Base-by-base conservation (phyloP, 2,888 invertebrate genomes). In the Agrochola lota region DNA sequence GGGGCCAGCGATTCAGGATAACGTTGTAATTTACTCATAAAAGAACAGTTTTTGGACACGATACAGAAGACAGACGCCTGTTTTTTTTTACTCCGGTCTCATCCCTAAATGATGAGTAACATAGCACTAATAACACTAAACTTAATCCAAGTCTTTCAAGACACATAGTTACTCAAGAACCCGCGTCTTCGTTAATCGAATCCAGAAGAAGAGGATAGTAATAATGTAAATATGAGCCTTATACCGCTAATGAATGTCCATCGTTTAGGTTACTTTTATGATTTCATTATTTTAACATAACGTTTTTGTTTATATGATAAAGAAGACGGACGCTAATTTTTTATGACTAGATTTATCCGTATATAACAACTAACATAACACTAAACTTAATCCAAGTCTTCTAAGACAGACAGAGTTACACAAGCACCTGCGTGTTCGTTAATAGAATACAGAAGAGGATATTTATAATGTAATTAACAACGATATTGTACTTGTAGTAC, bases 401-500 rank as follows among this genome's bases (percentile, higher is more conserved):
- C 3, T 40, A 15, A 71, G 9, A 52, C 30, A 15, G 67, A 55
- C 7, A 43, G 1, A 35, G 30, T 59, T 8, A 49, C n/a, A 49
- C 11, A 57, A 70, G 55, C 35, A 74, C 66, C 35, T 73, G 57
- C n/a, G 46, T 15, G 40, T n/a, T 35, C 43, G 52, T 43, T 63
- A 77, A 71, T 64, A 72, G 20, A 71, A 60, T 43, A 64, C 0
- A 35, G 46, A 55, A 64, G 5, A 67, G 30, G 52, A 64, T 80
- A 69, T 35, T 80, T 72, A 68, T 74, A 83, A 83, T 57, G 43
- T 85, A 81, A 83, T 81, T 71, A 74, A 77, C 35, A 63, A 60
- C 57, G 30, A 40, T 71, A 71, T 64, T 74, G 49, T 77, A 71
- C 63, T 35, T n/a, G 68, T 73, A 77, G 15, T 62, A 20, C 26